phyloP scores from a whole-genome alignment of 2,113 vertebrate species.

The Caranx ignobilis region DNA sequence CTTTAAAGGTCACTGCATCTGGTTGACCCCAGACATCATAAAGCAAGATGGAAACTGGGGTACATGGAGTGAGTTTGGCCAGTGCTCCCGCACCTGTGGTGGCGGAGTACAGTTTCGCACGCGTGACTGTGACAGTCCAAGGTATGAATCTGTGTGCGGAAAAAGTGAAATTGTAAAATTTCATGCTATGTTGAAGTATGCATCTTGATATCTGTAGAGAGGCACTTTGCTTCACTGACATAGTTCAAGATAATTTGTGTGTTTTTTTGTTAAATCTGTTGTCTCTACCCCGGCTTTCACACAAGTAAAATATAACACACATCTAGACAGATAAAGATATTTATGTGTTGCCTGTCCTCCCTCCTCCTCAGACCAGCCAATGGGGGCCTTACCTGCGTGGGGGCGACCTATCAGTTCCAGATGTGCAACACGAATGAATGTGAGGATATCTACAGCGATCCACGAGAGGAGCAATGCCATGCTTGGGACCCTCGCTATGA shows the following conservation, averaged over 20 bases:
- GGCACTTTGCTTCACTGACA: not conserved
- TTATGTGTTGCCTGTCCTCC: not conserved
- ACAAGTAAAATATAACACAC: not conserved
- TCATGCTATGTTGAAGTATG: too few species aligned
- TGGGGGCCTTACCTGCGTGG: constrained; percentile 90
- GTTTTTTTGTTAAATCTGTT: not conserved
- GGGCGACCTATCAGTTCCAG: constrained; percentile 91
- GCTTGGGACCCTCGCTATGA: constrained; percentile 91
- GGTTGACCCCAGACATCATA: constrained; percentile 95
- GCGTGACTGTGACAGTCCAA: constrained; percentile 93
- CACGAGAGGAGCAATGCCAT: constrained; percentile 92
- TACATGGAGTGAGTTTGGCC: constrained; percentile 94
- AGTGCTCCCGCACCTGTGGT: constrained; percentile 94
- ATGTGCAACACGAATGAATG: constrained; percentile 93
- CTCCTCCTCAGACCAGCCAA: constrained; percentile 90
- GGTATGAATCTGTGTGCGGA: constrained; percentile 81
- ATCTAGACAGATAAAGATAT: not conserved
- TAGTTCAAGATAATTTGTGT: not conserved
- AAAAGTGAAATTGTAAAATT: not conserved
- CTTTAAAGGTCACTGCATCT: constrained; percentile 98
- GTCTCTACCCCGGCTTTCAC: not conserved
- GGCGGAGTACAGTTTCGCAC: constrained; percentile 94
- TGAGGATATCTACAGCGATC: constrained; percentile 89
- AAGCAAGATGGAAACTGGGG: constrained; percentile 98
- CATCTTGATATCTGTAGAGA: not conserved